phyloP scores from a whole-genome alignment of 2,797 vertebrate species.

The Orestias chungarensis region DNA sequence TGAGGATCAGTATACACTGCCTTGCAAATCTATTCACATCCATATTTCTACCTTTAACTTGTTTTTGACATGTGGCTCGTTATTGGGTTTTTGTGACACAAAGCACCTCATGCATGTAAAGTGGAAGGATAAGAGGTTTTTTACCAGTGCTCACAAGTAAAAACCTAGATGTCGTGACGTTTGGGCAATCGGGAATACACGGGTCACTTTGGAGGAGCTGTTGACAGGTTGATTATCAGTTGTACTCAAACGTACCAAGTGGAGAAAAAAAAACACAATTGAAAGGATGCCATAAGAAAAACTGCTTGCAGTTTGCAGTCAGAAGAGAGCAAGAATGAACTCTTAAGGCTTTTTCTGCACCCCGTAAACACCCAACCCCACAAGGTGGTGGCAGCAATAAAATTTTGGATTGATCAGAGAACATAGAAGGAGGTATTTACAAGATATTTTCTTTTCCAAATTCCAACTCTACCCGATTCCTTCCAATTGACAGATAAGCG shows the following conservation, averaged over 20 bases:
- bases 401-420: too few relatives aligned
- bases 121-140: background rate
- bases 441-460: background rate
- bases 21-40: background rate
- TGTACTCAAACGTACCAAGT: background rate
- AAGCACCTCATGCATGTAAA: background rate
- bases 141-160: background rate
- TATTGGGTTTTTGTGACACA: too few relatives aligned
- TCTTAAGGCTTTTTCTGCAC: too few relatives aligned
- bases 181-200: background rate
- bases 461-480: background rate
- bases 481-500: background rate
- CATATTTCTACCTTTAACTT: background rate
- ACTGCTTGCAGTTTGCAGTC: background rate
- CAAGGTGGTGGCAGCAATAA: too few relatives aligned
- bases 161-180: background rate
- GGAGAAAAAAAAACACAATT: background rate
- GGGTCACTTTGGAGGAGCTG: background rate
- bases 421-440: background rate
- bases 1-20: conserved; percentile 27
- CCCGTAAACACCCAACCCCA: too few relatives aligned
- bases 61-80: background rate
- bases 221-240: background rate
- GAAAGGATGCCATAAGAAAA: background rate
- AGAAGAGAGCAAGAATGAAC: background rate